Evolutionary conservation across 1,140 invertebrate species (phyloP), one percentile per base, ranked within the genome.

Genomic region (Aplysia californica): DNA sequence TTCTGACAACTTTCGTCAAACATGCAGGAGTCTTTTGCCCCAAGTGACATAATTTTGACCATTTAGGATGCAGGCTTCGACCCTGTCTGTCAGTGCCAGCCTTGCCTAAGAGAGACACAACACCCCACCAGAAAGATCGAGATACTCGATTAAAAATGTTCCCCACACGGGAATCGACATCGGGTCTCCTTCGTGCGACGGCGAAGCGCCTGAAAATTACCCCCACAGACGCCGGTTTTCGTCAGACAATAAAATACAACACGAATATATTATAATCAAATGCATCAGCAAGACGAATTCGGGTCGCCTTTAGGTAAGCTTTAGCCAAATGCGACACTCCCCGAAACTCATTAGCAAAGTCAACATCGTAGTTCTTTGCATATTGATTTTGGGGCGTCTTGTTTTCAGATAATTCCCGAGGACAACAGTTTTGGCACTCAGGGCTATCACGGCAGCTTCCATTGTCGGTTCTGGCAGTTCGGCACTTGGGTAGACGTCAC

Each of bases 381-480:
- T n/a, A n/a, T n/a, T n/a, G n/a, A n/a, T n/a, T n/a, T n/a, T n/a
- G n/a, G n/a, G n/a, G n/a, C 31, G 36, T 56, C 5, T 56, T 77
- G 36, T 44, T 78, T 77, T 23, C 66, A 87, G 85, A 85, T 87
- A n/a, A 84, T 87, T 41, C 83, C 83, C 0, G 79, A 77, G 64
- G 82, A 85, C 71, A 82, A 84, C 33, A 83, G 72, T 2, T 84
- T 85, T 55, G 82, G 82, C 4, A 75, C 38, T 3, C 18, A 67
- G 1, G 77, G 77, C 15, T 91, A 91, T 81, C 85, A 83, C n/a
- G 91, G 91, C 0, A 75, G 86, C 21, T 85, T 91, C 58, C 85
- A 87, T 23, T 90, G 91, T 76, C 81, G 86, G n/a, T 89, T 92
- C 76, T 91, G 91, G 91, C 84, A 88, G 38, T 91, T 91, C 79